These are phyloP conservation scores for Falco concolor DNA, from an alignment of 2,797 vertebrate genomes.

Conservation along the genomic window DNA sequence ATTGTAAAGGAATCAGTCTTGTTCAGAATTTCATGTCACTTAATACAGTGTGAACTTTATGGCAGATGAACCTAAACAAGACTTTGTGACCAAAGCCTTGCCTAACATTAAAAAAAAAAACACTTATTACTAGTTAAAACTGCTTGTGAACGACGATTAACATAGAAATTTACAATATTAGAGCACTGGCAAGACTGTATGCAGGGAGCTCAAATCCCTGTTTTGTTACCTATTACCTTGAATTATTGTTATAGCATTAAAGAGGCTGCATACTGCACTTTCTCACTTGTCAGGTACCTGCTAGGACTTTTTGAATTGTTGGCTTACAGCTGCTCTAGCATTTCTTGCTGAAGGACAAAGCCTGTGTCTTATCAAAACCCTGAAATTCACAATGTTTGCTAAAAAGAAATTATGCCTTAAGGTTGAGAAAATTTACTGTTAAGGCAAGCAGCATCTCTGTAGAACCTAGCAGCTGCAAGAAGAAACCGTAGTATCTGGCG, in stretches of 20 bases:
- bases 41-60: neutral
- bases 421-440: neutral
- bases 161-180: neutral
- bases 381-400: neutral
- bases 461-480: neutral
- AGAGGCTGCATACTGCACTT: neutral
- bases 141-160: neutral
- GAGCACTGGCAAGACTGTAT: neutral
- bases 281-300: neutral
- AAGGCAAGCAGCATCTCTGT: neutral
- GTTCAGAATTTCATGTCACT: neutral
- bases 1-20: neutral
- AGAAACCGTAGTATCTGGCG: accelerated
- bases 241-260: neutral
- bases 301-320: neutral
- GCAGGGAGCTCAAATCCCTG: neutral
- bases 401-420: neutral
- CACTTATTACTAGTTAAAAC: neutral
- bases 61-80: neutral
- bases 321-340: neutral
- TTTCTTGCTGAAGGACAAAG: neutral
- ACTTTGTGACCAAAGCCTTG: neutral
- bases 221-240: neutral
- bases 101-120: neutral
- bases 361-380: neutral